These are phyloP conservation scores for Dicerorhinus sumatrensis DNA, from an alignment of 2,113 vertebrate genomes.

Conservation along the genomic window DNA sequence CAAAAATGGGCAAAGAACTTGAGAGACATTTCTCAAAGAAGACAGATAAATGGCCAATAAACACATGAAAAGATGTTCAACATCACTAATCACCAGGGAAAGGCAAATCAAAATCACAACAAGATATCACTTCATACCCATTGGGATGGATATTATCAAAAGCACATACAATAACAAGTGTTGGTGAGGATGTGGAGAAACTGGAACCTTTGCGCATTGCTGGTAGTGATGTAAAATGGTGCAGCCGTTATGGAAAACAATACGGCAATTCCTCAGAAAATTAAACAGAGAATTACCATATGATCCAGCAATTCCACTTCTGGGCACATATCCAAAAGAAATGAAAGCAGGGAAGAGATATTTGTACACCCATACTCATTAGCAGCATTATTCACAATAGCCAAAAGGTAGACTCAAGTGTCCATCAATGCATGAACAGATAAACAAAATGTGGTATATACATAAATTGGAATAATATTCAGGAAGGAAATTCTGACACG, in stretches of 20 bases:
- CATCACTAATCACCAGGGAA: not conserved
- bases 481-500: not conserved
- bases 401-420: not conserved
- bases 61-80: not conserved
- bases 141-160: not conserved
- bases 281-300: not conserved
- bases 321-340: not conserved
- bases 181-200: not conserved
- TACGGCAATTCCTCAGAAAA: not conserved
- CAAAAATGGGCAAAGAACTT: not conserved
- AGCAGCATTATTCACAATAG: not conserved
- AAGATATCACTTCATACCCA: not conserved
- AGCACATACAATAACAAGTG: not conserved
- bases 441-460: not conserved
- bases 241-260: not conserved
- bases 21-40: constrained; percentile 10
- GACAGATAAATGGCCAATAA: not conserved
- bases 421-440: not conserved
- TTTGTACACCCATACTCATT: not conserved
- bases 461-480: not conserved
- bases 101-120: constrained; percentile 7
- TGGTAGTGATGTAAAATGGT: not conserved
- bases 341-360: not conserved
- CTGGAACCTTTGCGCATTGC: not conserved
- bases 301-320: not conserved